phyloP scores from a whole-genome alignment of 2,113 vertebrate species.

The Podarcis raffonei region DNA sequence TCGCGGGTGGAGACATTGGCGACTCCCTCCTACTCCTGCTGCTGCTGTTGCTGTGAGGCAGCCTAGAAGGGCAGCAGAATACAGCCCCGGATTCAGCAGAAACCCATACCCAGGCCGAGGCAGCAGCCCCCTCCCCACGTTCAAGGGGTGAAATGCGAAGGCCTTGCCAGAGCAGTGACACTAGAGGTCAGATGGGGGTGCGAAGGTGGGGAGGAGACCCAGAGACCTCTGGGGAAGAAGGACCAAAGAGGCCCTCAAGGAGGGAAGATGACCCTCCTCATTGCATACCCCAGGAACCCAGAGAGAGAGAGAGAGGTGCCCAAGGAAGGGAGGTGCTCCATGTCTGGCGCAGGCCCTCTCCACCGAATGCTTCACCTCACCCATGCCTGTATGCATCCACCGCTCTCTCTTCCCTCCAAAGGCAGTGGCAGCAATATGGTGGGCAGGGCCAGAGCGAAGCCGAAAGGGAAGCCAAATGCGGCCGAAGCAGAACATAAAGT shows the following conservation, averaged over 20 bases:
- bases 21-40: no score
- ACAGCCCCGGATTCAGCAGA: neutral
- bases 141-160: neutral
- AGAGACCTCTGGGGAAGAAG: neutral
- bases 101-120: no score
- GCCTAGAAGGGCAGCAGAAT: neutral
- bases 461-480: neutral
- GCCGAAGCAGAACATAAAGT: neutral
- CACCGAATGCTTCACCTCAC: neutral
- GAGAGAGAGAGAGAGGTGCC: neutral
- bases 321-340: neutral
- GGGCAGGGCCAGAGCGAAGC: conserved; percentile 1
- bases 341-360: neutral
- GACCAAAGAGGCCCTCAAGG: neutral
- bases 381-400: neutral
- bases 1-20: no score
- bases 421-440: conserved; percentile 46
- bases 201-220: neutral
- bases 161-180: conserved; percentile 19
- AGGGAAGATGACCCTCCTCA: neutral
- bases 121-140: no score
- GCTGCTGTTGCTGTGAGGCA: no score
- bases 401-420: neutral
- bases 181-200: neutral
- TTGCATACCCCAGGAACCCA: neutral